These are phyloP conservation scores for Drosophila anceps DNA, from an alignment of 2,888 invertebrate species.

Conservation along the genomic window DNA sequence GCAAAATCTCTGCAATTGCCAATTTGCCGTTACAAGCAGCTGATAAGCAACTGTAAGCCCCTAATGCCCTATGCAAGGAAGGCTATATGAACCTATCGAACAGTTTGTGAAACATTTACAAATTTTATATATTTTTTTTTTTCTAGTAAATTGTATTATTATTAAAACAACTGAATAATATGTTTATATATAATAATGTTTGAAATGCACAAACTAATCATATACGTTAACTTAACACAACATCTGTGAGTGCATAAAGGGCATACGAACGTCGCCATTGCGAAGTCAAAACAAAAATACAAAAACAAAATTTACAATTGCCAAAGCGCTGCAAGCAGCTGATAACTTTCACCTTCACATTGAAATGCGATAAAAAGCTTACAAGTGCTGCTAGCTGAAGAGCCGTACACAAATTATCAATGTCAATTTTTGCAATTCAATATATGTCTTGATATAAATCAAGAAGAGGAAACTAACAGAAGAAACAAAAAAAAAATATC, in stretches of 20 bases:
- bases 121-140: not conserved
- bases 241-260: not conserved
- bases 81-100: not conserved
- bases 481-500: not conserved
- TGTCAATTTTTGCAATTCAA: constrained; percentile 23
- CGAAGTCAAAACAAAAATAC: not conserved
- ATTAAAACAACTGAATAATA: not conserved
- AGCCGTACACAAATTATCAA: constrained; percentile 9
- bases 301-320: constrained; percentile 29
- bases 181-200: not conserved
- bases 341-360: constrained; percentile 79
- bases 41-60: not conserved
- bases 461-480: not conserved
- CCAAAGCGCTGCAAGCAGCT: constrained; percentile 52
- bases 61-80: not conserved
- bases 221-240: not conserved
- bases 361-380: constrained; percentile 51
- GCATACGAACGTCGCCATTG: constrained; percentile 13
- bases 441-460: not conserved
- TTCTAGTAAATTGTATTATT: not conserved
- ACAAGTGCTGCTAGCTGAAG: constrained; percentile 9
- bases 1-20: not conserved
- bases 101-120: not conserved
- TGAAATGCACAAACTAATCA: too few relatives aligned
- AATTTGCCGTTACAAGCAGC: constrained; percentile 5